Percentiles rank a stretch among this genome's conserved stretches.
These are phyloP conservation scores for Atrichornis clamosus DNA, from an alignment of 2,113 vertebrate species.

Conservation along the genomic window DNA sequence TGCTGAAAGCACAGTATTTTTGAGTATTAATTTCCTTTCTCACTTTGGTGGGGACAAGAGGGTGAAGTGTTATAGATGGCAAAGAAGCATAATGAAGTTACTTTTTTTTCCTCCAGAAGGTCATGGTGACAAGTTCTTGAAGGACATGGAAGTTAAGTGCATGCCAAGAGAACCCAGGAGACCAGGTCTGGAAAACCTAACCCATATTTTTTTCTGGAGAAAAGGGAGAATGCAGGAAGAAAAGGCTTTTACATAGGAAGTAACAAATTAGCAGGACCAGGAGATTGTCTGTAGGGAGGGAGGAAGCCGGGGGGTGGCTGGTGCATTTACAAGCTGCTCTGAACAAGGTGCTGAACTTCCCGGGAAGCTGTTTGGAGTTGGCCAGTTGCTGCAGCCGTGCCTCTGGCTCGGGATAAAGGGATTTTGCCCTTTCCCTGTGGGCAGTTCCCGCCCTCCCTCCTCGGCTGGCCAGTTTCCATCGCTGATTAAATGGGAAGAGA, in stretches of 20 bases:
- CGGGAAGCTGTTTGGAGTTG: neutral
- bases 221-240: neutral
- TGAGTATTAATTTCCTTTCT: neutral
- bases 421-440: neutral
- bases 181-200: neutral
- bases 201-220: neutral
- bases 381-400: neutral
- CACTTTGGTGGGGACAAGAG: neutral
- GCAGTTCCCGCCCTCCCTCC: accelerated
- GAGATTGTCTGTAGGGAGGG: neutral
- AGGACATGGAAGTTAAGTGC: neutral
- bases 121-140: neutral
- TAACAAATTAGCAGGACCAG: conserved; percentile 31
- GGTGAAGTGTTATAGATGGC: neutral
- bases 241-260: conserved; percentile 27
- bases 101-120: neutral
- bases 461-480: neutral
- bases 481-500: neutral
- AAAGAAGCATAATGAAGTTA: neutral
- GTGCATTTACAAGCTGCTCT: conserved; percentile 1
- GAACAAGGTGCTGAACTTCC: neutral
- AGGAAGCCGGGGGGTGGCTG: neutral
- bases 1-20: neutral
- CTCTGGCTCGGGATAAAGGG: neutral
- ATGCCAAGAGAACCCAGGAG: neutral